Evolutionary conservation across 2,888 invertebrate genomes (phyloP), one percentile per base, ranked within the genome.

Genomic region (Apotomis capreana): DNA sequence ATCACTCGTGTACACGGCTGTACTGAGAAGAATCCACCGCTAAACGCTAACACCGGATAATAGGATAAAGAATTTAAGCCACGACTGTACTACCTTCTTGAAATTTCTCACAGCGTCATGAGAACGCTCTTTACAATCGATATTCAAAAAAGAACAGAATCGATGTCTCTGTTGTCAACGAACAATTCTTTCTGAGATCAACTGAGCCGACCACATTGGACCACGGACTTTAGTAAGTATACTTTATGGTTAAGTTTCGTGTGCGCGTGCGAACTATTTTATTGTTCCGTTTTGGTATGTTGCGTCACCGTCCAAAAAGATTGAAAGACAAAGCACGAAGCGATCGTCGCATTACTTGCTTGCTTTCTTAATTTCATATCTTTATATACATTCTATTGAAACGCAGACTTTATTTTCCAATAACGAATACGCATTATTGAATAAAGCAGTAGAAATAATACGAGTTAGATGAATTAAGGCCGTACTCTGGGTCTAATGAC

Each of bases 151-250:
- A 90, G 88, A 89, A 90, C 88, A 88, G 86, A 87, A 86, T 87
- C 90, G 87, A 92, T 92, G 91, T 92, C 91, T 93, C 91, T 90
- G 91, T 93, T 92, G 92, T 92, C 92, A 92, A 92, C 92, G 90
- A 80, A 85, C 89, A 87, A 90, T 91, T 91, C 92, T 89, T 88
- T 91, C 83, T 84, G 86, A 87, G 87, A 87, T 87, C 89, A 87
- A 89, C 85, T 80, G 78, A 73, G 73, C 68, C 70, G 70, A 52
- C 52, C 61, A 46, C 70, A 79, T 72, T 55, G 54, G 51, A 84
- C 80, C 76, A 75, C 75, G 74, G 70, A 80, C 83, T 77, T 82
- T 88, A 73, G 57, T 5, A 0, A 9, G 79, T 52, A 0, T 1
- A 0, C 0, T 0, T 51, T 81, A 84, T 77, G 78, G 80, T 82